Conservation (phyloP, 1,140 invertebrate genomes). For the Dendrolimus kikuchii region DNA sequence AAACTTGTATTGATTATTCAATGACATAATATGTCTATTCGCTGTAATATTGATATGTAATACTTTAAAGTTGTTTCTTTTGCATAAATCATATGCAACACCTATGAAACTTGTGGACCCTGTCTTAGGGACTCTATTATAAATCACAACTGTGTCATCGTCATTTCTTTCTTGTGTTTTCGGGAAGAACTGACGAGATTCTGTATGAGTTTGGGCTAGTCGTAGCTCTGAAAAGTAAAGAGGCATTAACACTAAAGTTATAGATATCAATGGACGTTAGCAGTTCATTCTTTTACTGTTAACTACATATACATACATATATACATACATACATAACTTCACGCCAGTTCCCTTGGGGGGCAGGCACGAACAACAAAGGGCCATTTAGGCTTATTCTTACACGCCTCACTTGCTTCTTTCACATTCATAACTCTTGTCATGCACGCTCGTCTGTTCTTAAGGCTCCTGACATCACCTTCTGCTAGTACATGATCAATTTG, state of each 20-base stretch:
- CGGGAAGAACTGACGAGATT: slow-evolving; percentile 49
- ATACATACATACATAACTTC: no score
- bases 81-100: slow-evolving; percentile 96
- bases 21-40: slow-evolving; percentile 93
- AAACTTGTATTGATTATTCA: slow-evolving; percentile 94
- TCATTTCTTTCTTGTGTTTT: slow-evolving; percentile 48
- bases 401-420: no score
- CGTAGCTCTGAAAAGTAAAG: slow-evolving; percentile 55
- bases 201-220: slow-evolving; percentile 42
- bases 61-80: slow-evolving; percentile 87
- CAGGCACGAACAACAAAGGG: no score
- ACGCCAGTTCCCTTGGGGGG: no score
- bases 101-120: slow-evolving; percentile 98
- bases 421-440: no score
- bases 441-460: no score
- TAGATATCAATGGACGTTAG: no score
- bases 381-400: no score
- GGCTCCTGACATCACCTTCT: no score
- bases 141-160: slow-evolving; percentile 87
- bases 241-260: background rate
- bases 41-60: slow-evolving; percentile 97
- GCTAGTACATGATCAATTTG: no score
- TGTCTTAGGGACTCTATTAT: slow-evolving; percentile 99
- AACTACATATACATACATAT: no score
- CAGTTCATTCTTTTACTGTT: no score